Evolutionary conservation across 2,888 invertebrate genomes (phyloP).

Genomic region (Brenthis ino): DNA sequence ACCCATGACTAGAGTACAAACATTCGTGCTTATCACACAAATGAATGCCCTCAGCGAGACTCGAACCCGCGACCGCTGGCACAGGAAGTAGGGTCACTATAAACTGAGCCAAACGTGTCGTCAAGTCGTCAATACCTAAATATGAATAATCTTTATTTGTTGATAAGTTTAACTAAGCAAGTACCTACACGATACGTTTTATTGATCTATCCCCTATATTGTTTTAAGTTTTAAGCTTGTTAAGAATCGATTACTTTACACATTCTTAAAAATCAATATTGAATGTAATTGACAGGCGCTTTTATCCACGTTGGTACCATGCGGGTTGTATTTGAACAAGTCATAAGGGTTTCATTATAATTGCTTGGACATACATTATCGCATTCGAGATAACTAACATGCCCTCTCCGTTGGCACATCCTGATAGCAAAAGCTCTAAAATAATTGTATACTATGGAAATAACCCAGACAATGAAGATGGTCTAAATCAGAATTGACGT

Average conservation of each 20-base stretch:
- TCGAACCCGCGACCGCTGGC: too few species aligned
- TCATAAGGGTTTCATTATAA: slow-evolving; percentile 32
- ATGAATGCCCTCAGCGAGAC: too few species aligned
- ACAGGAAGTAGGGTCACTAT: too few species aligned
- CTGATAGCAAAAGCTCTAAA: slow-evolving; percentile 44
- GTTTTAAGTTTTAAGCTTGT: neutral
- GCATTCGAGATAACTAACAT: slow-evolving; percentile 52
- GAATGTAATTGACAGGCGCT: slow-evolving; percentile 14
- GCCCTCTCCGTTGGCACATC: slow-evolving; percentile 29
- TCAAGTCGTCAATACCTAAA: too few species aligned
- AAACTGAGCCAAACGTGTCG: too few species aligned
- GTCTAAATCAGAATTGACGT: neutral
- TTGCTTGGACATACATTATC: slow-evolving; percentile 52
- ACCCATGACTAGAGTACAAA: too few species aligned
- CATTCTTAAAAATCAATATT: neutral
- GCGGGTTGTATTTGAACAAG: slow-evolving; percentile 16
- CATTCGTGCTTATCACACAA: too few species aligned
- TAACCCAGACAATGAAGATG: slow-evolving; percentile 13
- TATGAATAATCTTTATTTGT: too few species aligned
- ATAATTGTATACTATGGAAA: slow-evolving; percentile 39
- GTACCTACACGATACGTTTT: too few species aligned
- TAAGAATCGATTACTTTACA: neutral
- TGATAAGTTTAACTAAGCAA: too few species aligned
- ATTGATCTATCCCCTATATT: neutral
- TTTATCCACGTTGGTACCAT: slow-evolving; percentile 16